These are phyloP conservation scores for Macrotis lagotis DNA, from an alignment of 2,113 vertebrate species.

Conservation along the genomic window DNA sequence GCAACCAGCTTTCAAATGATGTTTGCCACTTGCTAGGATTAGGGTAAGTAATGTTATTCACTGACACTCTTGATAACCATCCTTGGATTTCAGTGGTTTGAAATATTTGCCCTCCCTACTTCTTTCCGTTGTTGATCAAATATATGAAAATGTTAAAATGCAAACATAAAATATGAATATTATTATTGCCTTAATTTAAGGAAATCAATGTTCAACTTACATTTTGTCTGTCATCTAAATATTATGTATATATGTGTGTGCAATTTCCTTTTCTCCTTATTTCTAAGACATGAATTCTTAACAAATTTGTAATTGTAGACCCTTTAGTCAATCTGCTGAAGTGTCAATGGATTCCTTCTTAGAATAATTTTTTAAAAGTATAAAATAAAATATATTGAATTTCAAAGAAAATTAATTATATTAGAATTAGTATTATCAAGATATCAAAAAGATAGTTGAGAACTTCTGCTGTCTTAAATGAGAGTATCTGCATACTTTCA, in stretches of 20 bases:
- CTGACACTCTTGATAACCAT: background rate
- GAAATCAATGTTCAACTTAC: background rate
- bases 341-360: background rate
- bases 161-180: background rate
- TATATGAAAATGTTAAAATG: background rate
- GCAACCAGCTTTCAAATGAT: constrained; percentile 80
- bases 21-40: constrained; percentile 89
- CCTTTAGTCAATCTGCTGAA: background rate
- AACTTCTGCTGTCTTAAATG: background rate
- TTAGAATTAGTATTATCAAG: constrained; percentile 14
- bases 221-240: background rate
- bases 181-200: background rate
- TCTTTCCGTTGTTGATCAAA: background rate
- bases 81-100: background rate
- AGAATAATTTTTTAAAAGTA: background rate
- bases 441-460: background rate
- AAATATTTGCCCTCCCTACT: background rate
- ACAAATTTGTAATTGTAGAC: background rate
- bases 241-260: background rate
- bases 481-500: background rate
- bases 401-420: constrained; percentile 19
- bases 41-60: constrained; percentile 83
- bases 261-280: background rate
- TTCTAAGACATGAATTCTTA: background rate
- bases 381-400: background rate